These are phyloP conservation scores for Chrysodeixis includens DNA, from an alignment of 2,888 invertebrate species.

Conservation along the genomic window DNA sequence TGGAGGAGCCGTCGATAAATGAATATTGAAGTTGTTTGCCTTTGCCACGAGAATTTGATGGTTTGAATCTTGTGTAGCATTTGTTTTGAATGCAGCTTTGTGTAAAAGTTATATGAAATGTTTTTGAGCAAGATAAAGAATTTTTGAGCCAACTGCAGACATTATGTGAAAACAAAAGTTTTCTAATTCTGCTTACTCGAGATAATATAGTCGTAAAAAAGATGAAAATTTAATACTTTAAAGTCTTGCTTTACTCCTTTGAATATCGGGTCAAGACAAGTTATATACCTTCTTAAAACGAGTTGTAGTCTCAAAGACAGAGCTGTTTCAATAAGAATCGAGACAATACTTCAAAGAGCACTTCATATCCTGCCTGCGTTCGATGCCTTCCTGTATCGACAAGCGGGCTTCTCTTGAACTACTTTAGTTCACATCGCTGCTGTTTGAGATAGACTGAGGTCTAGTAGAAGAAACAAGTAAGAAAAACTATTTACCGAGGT, in stretches of 20 bases:
- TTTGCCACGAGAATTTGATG: background rate
- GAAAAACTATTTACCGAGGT: no score
- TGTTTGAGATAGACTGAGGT: constrained; percentile 1
- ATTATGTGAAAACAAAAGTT: no score
- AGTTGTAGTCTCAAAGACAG: background rate
- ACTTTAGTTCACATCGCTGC: background rate
- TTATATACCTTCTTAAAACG: no score
- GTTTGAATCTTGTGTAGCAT: background rate
- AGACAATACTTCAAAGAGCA: background rate
- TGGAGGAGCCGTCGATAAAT: background rate
- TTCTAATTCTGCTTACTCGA: no score
- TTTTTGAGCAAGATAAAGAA: no score
- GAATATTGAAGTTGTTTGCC: constrained; percentile 5
- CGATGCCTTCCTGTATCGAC: background rate
- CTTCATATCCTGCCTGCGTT: background rate
- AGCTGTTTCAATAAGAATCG: background rate
- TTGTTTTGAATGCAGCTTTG: no score
- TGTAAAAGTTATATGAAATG: no score
- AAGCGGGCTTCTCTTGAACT: background rate
- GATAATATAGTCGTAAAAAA: no score
- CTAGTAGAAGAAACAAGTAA: constrained; percentile 14
- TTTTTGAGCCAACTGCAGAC: no score
- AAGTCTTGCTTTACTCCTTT: no score
- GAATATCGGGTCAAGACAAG: no score
- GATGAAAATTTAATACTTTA: no score